Conservation (phyloP, 2,888 invertebrate genomes). For the Drosophila kanekoi region DNA sequence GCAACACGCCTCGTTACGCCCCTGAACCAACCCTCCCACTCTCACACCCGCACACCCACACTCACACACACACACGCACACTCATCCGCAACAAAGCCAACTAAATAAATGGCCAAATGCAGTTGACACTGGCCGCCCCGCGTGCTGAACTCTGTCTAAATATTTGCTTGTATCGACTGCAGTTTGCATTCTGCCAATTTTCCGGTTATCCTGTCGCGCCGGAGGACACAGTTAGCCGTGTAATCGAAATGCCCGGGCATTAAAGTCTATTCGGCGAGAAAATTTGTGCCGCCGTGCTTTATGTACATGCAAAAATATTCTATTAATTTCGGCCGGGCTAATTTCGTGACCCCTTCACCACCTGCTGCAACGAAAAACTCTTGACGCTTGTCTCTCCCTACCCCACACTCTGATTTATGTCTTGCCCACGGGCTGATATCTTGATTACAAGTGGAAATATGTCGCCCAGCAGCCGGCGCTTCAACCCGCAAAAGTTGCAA, state of each 20-base stretch:
- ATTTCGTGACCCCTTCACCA: conserved; percentile 38
- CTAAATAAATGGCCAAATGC: conserved; percentile 60
- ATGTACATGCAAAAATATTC: conserved; percentile 41
- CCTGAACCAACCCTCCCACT: neutral
- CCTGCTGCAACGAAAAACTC: conserved; percentile 9
- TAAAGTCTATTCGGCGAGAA: conserved; percentile 7
- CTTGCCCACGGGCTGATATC: conserved; percentile 67
- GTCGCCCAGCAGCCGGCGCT: conserved; percentile 20
- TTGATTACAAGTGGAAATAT: conserved; percentile 75
- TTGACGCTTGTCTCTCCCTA: neutral
- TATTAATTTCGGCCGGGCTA: conserved; percentile 66
- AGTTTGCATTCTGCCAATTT: conserved; percentile 35
- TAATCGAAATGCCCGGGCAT: conserved; percentile 25
- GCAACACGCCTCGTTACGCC: conserved; percentile 33
- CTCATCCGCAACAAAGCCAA: conserved; percentile 27
- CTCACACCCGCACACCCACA: neutral
- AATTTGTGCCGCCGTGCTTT: conserved; percentile 23
- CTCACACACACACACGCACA: conserved; percentile 3
- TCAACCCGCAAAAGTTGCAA: conserved; percentile 15
- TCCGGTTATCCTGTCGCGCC: conserved; percentile 2
- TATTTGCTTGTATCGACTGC: conserved; percentile 65
- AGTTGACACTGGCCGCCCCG: conserved; percentile 28
- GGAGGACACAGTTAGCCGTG: neutral
- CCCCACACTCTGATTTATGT: conserved; percentile 50
- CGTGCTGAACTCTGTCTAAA: conserved; percentile 40